Conservation (phyloP, 1,140 invertebrate genomes). For the Bombyx mori region ASM3026992v2 NC_085131.1:7500501-7501000, state of each 20-base stretch:
- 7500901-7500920: slow-evolving; percentile 18
- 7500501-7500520: slow-evolving; percentile 18
- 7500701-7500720: background rate
- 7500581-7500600: slow-evolving; percentile 4
- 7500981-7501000: too few relatives aligned
- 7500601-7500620: background rate
- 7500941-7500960: too few relatives aligned
- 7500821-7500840: slow-evolving; percentile 44
- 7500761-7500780: slow-evolving; percentile 31
- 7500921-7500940: too few relatives aligned
- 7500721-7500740: background rate
- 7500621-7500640: slow-evolving; percentile 6
- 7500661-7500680: slow-evolving; percentile 1
- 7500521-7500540: slow-evolving; percentile 37
- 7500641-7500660: slow-evolving; percentile 10
- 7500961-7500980: too few relatives aligned
- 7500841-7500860: slow-evolving; percentile 38
- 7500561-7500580: slow-evolving; percentile 7
- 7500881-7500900: slow-evolving; percentile 60
- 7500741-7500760: background rate
- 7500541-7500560: slow-evolving; percentile 33
- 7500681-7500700: background rate
- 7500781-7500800: slow-evolving; percentile 47
- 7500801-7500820: slow-evolving; percentile 46
- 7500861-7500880: slow-evolving; percentile 47